Conservation (phyloP, 2,888 invertebrate genomes). For the Alcis repandata region DNA sequence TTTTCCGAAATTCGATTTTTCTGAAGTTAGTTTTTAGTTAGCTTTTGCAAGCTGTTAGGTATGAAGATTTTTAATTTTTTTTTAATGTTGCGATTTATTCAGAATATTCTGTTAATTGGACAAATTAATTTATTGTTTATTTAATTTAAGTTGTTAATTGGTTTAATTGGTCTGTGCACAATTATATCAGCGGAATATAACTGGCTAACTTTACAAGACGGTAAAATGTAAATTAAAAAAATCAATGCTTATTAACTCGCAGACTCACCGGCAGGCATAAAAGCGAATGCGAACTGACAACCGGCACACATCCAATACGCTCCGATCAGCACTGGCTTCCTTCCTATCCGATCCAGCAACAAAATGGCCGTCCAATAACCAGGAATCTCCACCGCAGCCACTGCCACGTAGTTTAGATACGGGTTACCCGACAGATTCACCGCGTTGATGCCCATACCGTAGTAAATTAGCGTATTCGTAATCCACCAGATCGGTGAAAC, state of each 20-base stretch:
- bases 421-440: constrained; percentile 89
- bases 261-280: constrained; percentile 83
- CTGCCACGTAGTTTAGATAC: constrained; percentile 89
- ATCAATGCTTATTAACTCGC: neutral
- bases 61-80: too few species aligned
- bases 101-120: too few species aligned
- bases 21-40: too few species aligned
- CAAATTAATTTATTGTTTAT: too few species aligned
- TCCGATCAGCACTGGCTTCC: constrained; percentile 87
- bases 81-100: too few species aligned
- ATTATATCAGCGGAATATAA: too few species aligned
- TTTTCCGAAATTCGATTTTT: too few species aligned
- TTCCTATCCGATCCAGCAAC: constrained; percentile 88
- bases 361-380: constrained; percentile 89
- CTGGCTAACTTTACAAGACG: neutral
- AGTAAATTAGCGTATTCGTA: constrained; percentile 90
- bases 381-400: constrained; percentile 90
- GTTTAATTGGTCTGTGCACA: too few species aligned
- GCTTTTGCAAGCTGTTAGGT: too few species aligned
- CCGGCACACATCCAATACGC: constrained; percentile 88
- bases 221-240: neutral
- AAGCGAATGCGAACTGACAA: constrained; percentile 87
- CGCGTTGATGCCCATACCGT: constrained; percentile 90
- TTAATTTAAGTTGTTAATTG: too few species aligned
- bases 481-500: constrained; percentile 89